Base-by-base conservation (phyloP, 2,113 vertebrate species). In the Mandrillus leucophaeus region DNA sequence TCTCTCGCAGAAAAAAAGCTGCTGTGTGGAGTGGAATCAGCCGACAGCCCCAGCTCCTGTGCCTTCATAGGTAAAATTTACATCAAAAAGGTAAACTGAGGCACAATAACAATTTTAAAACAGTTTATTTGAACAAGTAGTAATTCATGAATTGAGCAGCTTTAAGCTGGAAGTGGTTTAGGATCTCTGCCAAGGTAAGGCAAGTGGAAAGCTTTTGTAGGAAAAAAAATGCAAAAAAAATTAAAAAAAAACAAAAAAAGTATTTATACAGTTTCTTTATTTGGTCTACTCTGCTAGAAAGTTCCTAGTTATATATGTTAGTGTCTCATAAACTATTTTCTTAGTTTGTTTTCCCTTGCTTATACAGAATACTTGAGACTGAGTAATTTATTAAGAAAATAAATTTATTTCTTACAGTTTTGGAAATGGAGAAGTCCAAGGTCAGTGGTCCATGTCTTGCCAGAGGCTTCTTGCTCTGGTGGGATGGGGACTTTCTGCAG, bases 171-270 rank as follows among this genome's bases (percentile, higher is more conserved):
- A 5, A 32, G 10, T 55, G 3, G 32, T 55, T 38, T 6, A 23
- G 6, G 20, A 5, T 0, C 13, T 73, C 6, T 55, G 20, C 32
- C 6, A 14, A 45, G 57, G 10, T 4, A 80, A 55, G 23, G 27
- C 1, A 78, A 66, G 3, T 22, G 38, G 8, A 4, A 40, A 30
- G 16, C 2, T 89, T 23, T 9, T 8, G 14, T 12, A 50, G 22
- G 1, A 43, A 10, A 35, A 70, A 40, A 0, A 30, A 55, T 20
- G 18, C 10, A 80, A 80, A 11, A 50, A 50, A 48, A 68, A 14
- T 6, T 0, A 0, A 76, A 45, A 30, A 30, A 45, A 35, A 14
- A 40, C 14, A n/a, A 10, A 48, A 20, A 2, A 2, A 14, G 25
- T 8, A 0, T 40, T 76, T 27, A 12, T 23, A 25, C 7, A 50